A percentile compares a stretch with the other conserved stretches of the same genome.
These are phyloP conservation scores for Cinclus cinclus DNA, from an alignment of 2,113 vertebrate species.

Conservation along the genomic window DNA sequence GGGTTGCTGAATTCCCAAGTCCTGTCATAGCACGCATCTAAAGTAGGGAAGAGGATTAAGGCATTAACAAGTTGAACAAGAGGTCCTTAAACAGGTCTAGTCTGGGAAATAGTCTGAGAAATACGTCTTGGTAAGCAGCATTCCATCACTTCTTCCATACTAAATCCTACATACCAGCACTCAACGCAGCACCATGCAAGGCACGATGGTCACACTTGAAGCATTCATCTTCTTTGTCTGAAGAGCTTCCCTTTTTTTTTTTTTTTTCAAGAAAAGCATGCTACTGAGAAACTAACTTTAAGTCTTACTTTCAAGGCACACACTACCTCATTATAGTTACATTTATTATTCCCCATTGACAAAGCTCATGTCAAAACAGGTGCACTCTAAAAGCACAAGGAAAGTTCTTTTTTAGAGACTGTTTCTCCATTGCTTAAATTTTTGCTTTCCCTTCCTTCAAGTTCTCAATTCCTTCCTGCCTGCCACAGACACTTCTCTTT, in stretches of 20 bases:
- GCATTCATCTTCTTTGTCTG: background rate
- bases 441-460: background rate
- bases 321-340: background rate
- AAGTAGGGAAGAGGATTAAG: constrained; percentile 46
- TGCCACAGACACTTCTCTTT: background rate
- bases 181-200: background rate
- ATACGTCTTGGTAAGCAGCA: background rate
- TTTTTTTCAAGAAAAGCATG: background rate
- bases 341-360: background rate
- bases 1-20: background rate
- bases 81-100: constrained; percentile 40
- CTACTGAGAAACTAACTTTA: background rate
- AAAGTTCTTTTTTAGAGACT: background rate
- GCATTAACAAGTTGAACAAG: constrained; percentile 53
- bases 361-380: background rate
- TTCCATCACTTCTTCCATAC: background rate
- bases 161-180: background rate
- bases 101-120: constrained; percentile 26
- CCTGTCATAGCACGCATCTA: background rate
- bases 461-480: background rate
- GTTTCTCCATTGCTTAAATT: background rate
- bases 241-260: background rate
- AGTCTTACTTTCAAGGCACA: background rate
- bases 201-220: rapidly evolving
- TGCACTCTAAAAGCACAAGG: background rate